Evolutionary conservation across 2,888 invertebrate species (phyloP), one percentile per base, ranked within the genome.

Genomic region (Ferrisia virgata): DNA sequence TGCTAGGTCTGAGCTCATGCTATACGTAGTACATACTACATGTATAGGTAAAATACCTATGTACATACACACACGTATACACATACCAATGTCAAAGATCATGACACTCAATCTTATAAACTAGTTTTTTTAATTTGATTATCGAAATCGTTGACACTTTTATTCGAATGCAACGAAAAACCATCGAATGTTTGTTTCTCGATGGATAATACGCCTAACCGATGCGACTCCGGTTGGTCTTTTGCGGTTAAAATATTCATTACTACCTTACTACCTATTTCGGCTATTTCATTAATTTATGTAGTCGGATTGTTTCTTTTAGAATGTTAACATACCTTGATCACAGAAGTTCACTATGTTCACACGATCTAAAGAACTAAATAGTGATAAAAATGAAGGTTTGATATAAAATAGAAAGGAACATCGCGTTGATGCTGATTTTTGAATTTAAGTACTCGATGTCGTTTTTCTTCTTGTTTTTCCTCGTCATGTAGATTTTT

Each of bases 331-430:
- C 47, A 47, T 47, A 47, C 47, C 47, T 47, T 18, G 18, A 47
- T 47, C 6, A 6, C 33, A n/a, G 39, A 76, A 76, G 76, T 33
- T 76, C 76, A 76, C 9, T 36, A 5, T 76, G 76, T 76, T 76
- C 76, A 76, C 76, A 76, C 76, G 39, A 76, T 76, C 33, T 36
- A 33, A 76, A 33, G 39, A 76, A 76, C 22, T 18, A 76, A n/a
- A 76, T 36, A 76, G 22, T 69, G 69, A 22, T 22, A 22, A n/a
- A 22, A 58, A 58, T 58, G 58, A 18, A 15, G 5, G 15, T 58
- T 18, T 13, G 43, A 43, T n/a, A n/a, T n/a, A n/a, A n/a, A n/a
- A n/a, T n/a, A n/a, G n/a, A n/a, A n/a, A n/a, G n/a, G n/a, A n/a
- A n/a, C n/a, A n/a, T n/a, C n/a, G n/a, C n/a, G n/a, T n/a, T n/a